Base-by-base conservation (phyloP, 1,140 invertebrate species). In the Alviniconcha marisindica region DNA sequence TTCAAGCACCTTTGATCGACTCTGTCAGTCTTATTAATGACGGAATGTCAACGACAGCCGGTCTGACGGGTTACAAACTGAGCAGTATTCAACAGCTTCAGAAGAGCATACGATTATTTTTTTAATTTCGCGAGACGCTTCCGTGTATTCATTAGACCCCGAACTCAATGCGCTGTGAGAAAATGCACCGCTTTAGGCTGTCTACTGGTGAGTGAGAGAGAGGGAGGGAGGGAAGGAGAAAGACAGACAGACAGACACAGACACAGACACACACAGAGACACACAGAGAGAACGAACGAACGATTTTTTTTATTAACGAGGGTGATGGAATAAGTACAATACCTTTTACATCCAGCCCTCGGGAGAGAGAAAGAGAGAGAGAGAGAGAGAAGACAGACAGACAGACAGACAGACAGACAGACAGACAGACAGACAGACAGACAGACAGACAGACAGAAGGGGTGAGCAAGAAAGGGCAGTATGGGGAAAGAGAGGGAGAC, bases 231-330 rank as follows among this genome's bases (percentile, higher is more conserved):
- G 36, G 3, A 38, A 12, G 4, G 38, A 71, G 28, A 71, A 28
- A 40, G 12, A 71, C 38, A 74, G 24, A 28, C 14, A 74, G 38
- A 74, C 38, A 74, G 1, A 74, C 1, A 74, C 24, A 74, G 38
- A 74, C 38, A 74, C 31, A 71, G 66, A 71, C 10, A 71, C 15
- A 71, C 24, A 74, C 38, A 74, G 38, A 74, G 38, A 74, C 24
- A 74, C 38, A 42, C 1, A 74, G 71, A 42, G 71, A 74, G 71
- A 74, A 0, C 42, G 38, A 74, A 18, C 18, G 42, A 74, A 18
- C 1, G 71, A 44, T 12, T 51, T 51, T 7, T 51, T 51, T 51
- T 12, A 7, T 51, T 21, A 51, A 21, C 10, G 48, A 21, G 48
- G 48, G 48, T 12, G 48, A 21, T 7, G 56, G n/a, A n/a, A n/a